Base-by-base conservation (phyloP, 2,888 invertebrate species). In the Pseudeuparius sepicola region DNA sequence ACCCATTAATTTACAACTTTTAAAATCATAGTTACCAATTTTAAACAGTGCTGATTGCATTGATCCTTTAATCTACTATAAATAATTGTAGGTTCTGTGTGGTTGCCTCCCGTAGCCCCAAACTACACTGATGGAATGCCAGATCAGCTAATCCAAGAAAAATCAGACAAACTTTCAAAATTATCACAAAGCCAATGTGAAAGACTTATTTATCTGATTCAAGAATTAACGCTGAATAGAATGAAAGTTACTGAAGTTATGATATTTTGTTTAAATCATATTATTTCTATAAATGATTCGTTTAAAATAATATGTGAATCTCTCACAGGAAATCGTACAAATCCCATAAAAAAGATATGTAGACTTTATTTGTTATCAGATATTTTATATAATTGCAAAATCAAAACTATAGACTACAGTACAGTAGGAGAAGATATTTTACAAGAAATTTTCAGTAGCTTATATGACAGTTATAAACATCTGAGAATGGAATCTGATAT, bases 191-290 rank as follows among this genome's bases (percentile, higher is more conserved):
- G 77, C 42, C 92, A 96, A 65, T 73, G 89, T 46, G 84, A 86
- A 55, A 74, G 89, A 1, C 66, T 98, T 14, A 90, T 94, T 59
- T 82, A 87, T 59, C 67, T 93, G 49, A 70, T 98, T 44, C 75
- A 89, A 14, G 76, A 77, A 41, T 69, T 97, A 54, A 78, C 78
- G 0, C 81, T 85, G 3, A 77, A 80, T 45, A 72, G 83, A 33
- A 57, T 66, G 34, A 78, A 78, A 56, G 76, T 98, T 37, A 89
- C 83, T 5, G 89, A 90, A 56, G 85, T 83, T 9, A 98, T 97
- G 96, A 81, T 93, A 33, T 98, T 94, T 74, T 97, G 96, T 62
- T 78, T 98, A 44, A 92, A 94, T 57, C 94, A 97, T 63, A 85
- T 87, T 3, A 88, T 89, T 59, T 87, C 90, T 11, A 88, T 93